Conservation (phyloP, 2,113 vertebrate genomes). For the Prunella fulvescens region DNA sequence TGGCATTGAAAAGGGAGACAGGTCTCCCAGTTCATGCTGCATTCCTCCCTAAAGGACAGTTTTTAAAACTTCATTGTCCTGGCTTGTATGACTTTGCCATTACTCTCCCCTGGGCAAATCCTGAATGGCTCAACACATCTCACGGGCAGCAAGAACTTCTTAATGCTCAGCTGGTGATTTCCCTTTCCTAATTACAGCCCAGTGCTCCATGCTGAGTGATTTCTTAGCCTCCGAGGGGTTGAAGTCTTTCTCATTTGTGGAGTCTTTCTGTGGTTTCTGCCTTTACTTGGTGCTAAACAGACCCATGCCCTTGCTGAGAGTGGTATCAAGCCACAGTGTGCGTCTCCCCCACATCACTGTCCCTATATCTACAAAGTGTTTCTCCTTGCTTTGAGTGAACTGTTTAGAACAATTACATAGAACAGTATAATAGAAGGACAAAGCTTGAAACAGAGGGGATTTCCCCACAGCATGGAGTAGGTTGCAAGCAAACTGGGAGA, state of each 20-base stretch:
- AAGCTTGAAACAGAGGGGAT: background rate
- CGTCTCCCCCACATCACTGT: background rate
- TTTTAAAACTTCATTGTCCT: background rate
- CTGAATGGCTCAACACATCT: slow-evolving; percentile 5
- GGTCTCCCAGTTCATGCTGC: background rate
- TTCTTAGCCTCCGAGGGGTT: background rate
- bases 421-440: background rate
- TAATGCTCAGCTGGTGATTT: background rate
- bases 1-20: background rate
- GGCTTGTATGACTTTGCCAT: background rate
- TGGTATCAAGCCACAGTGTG: background rate
- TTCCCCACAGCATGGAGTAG: background rate
- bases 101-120: slow-evolving; percentile 10
- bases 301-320: background rate
- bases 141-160: background rate
- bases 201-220: background rate
- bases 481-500: background rate
- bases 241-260: background rate
- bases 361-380: background rate
- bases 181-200: slow-evolving; percentile 53
- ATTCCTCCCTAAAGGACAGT: background rate
- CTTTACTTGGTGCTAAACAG: background rate
- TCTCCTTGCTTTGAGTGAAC: background rate
- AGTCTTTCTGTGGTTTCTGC: background rate
- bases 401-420: background rate